These are phyloP conservation scores for Alviniconcha strummeri DNA, from an alignment of 2,888 invertebrate genomes.

Conservation along the genomic window DNA sequence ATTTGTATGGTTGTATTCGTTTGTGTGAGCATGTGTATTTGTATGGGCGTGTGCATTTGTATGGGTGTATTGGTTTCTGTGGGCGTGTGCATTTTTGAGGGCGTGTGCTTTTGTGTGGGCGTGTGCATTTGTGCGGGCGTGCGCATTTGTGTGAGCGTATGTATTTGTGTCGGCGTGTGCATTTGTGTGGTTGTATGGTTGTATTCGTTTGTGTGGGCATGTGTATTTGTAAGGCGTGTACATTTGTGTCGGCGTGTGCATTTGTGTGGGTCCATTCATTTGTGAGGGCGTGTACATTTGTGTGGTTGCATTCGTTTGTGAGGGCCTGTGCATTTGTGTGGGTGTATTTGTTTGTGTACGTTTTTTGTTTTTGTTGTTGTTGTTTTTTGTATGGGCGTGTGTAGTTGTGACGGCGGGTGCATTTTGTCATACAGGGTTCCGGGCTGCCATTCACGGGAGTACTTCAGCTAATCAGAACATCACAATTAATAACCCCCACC, in stretches of 20 bases:
- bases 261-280: neutral
- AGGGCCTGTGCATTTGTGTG: neutral
- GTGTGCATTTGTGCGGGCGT: neutral
- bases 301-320: neutral
- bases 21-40: neutral
- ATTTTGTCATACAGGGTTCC: too few species aligned
- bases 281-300: neutral
- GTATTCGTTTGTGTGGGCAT: neutral
- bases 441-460: too few species aligned
- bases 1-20: neutral
- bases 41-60: neutral
- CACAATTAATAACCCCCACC: too few species aligned
- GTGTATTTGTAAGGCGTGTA: neutral
- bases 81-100: neutral
- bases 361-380: too few species aligned
- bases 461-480: neutral
- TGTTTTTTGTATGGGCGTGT: neutral
- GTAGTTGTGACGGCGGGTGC: too few species aligned
- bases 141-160: neutral
- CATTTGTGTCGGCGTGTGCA: neutral
- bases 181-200: neutral
- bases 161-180: neutral
- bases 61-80: neutral
- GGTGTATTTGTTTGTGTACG: neutral
- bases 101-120: neutral